Base-by-base conservation (phyloP, 2,797 vertebrate genomes). In the Petrocephalus schoutedeni region DNA sequence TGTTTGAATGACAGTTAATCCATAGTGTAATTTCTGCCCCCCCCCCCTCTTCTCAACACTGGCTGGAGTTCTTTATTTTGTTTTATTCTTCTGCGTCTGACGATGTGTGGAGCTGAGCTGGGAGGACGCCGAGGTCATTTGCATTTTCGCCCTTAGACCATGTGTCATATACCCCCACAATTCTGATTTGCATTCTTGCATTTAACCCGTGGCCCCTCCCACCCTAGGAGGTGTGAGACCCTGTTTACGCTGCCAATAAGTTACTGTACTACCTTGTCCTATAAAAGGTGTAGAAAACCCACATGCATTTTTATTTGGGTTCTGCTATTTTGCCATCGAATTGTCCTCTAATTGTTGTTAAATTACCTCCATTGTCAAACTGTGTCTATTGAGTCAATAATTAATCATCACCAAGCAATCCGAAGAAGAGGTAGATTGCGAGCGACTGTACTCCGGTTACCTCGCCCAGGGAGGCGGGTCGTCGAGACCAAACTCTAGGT, bases 1-100 rank as follows among this genome's bases (percentile, higher is more conserved):
- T 93, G 93, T 94, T 93, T 95, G 95, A 96, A 96, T 95, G 96
- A 96, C 96, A 96, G 96, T 93, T 96, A 97, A 97, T 97, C 96
- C 95, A 97, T 96, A 97, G 93, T 88, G 92, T 93, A 92, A 91
- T 90, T 88, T 88, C 56, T 61, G 56, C 83, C 3, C 28, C 12
- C 4, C 32, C 1, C 67, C 67, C 14, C 64, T 23, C 28, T 67
- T 84, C 51, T 59, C 19, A 19, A 87, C 74, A 87, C 36, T 77
- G 71, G 36, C 86, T 91, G 88, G 90, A 89, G 88, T 90, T 83
- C 49, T 83, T 91, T 87, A 87, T 32, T 51, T 57, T 23, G 14
- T 83, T 89, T 88, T 88, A 89, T 90, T 89, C 45, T 32, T 87
- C 86, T 74, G 88, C 67, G 90, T 92, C 92, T 93, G 92, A 95